A percentile compares a stretch with the other conserved stretches of the same genome.
Conservation (phyloP, 30 jellyfish, hydroid and myxozoan genomes). For the Haliclystus octoradiatus region DNA sequence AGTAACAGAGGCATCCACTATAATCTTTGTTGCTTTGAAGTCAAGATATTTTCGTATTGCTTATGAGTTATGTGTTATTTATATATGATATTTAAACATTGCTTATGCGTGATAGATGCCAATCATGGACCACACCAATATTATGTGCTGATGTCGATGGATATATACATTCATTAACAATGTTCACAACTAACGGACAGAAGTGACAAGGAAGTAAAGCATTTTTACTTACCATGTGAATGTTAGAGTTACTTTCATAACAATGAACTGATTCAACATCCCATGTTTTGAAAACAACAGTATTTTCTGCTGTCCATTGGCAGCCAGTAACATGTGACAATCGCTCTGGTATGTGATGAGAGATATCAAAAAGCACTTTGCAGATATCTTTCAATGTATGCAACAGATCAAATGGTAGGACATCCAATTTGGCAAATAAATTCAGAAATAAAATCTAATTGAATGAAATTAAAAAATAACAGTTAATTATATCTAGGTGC, state of each 20-base stretch:
- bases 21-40: too few species aligned
- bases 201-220: neutral
- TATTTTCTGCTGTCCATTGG: conserved; percentile 32
- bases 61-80: too few species aligned
- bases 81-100: too few species aligned
- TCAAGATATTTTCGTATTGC: too few species aligned
- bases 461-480: too few species aligned
- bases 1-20: too few species aligned
- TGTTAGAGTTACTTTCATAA: conserved; percentile 46
- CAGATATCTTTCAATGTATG: conserved; percentile 38
- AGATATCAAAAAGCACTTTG: conserved; percentile 20
- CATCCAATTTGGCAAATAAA: conserved; percentile 43
- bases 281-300: conserved; percentile 60
- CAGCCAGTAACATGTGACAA: conserved; percentile 41
- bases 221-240: conserved; percentile 27
- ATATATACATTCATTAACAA: too few species aligned
- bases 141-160: too few species aligned
- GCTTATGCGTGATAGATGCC: too few species aligned
- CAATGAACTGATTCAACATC: conserved; percentile 77
- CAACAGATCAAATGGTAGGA: conserved; percentile 39
- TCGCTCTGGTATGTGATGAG: conserved; percentile 53
- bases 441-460: conserved; percentile 62
- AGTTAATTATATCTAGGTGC: too few species aligned
- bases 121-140: too few species aligned
- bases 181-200: too few species aligned